These are phyloP conservation scores for Caenorhabditis sp. DNA, from an alignment of 2,888 invertebrate species.

Conservation along the genomic window DNA sequence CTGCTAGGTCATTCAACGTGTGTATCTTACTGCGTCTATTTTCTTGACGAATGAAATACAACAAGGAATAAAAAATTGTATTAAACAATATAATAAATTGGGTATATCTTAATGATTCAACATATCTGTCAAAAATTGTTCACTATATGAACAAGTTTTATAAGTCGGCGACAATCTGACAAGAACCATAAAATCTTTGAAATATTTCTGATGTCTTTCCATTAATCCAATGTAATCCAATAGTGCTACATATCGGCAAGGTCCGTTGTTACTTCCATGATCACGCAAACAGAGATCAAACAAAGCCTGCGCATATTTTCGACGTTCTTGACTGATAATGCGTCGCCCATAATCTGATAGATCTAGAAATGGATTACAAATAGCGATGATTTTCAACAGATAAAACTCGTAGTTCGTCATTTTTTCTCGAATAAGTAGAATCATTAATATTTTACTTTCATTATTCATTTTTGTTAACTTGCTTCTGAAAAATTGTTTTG, in stretches of 20 bases:
- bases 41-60: no score
- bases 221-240: conserved; percentile 8
- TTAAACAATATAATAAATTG: no score
- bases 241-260: background rate
- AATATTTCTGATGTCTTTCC: conserved; percentile 25
- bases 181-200: conserved; percentile 8
- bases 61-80: no score
- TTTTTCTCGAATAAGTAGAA: background rate
- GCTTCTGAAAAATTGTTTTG: background rate
- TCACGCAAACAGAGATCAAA: background rate
- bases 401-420: background rate
- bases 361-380: background rate
- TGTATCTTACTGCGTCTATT: no score
- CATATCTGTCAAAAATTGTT: no score
- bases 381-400: background rate
- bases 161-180: background rate
- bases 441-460: background rate
- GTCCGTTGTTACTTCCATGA: background rate
- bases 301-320: background rate
- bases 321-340: background rate
- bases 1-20: no score
- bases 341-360: background rate
- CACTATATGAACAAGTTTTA: no score
- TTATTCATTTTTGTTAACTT: background rate
- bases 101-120: no score